phyloP scores from a whole-genome alignment of 2,888 invertebrate genomes.

The Coecobrya sp. region DNA sequence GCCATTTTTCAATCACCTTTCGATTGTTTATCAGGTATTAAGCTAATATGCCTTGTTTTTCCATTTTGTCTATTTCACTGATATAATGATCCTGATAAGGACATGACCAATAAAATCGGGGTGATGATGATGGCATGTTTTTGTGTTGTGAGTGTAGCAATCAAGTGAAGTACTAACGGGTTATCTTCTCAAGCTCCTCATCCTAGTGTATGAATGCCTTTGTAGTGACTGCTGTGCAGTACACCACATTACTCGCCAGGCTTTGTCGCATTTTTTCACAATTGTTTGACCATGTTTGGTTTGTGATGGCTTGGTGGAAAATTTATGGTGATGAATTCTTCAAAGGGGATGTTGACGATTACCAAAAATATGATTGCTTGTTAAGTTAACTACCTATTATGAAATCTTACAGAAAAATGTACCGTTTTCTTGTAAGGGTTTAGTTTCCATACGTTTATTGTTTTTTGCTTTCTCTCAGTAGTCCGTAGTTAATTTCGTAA shows the following conservation, averaged over 20 bases:
- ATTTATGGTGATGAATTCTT: conserved; percentile 41
- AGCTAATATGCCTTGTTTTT: conserved; percentile 37
- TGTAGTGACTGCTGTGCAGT: background rate
- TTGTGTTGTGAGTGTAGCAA: background rate
- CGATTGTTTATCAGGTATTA: conserved; percentile 38
- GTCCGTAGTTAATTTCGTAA: background rate
- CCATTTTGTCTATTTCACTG: conserved; percentile 6
- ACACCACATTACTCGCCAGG: conserved; percentile 3
- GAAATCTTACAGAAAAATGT: conserved; percentile 5
- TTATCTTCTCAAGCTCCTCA: background rate
- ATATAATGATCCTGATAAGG: conserved; percentile 46
- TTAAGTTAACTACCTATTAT: background rate
- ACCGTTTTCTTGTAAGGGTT: background rate
- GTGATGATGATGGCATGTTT: conserved; percentile 2
- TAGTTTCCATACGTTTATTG: background rate
- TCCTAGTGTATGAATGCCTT: background rate
- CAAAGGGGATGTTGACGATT: background rate
- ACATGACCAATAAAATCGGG: conserved; percentile 4
- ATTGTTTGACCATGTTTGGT: conserved; percentile 28
- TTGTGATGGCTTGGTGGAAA: conserved; percentile 8
- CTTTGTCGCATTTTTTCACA: conserved; percentile 19
- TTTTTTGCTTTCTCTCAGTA: background rate
- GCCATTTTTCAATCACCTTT: conserved; percentile 57
- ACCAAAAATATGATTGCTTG: background rate
- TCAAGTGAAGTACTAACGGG: conserved; percentile 15